These are phyloP conservation scores for Spodoptera picta DNA, from an alignment of 2,888 invertebrate genomes.

Conservation along the genomic window DNA sequence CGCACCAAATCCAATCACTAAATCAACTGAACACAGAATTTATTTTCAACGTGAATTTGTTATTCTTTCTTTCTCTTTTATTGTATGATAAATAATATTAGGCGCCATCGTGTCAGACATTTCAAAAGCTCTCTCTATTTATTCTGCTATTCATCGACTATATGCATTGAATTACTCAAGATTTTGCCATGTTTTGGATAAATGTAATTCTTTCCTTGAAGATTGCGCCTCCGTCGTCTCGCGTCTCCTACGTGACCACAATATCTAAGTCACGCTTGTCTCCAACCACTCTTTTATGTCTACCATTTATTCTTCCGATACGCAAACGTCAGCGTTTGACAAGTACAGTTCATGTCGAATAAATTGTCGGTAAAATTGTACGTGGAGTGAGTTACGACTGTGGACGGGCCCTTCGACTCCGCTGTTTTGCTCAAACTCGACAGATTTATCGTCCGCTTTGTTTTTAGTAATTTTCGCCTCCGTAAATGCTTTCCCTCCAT, in stretches of 20 bases:
- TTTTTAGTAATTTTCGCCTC: conserved; percentile 74
- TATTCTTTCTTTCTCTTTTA: conserved; percentile 30
- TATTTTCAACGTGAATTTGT: conserved; percentile 49
- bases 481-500: conserved; percentile 63
- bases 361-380: conserved; percentile 84
- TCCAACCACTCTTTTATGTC: conserved; percentile 79
- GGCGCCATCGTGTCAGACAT: conserved; percentile 40
- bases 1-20: conserved; percentile 62
- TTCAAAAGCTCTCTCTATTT: conserved; percentile 41
- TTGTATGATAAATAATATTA: conserved; percentile 37
- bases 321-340: conserved; percentile 86
- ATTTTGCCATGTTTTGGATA: conserved; percentile 83
- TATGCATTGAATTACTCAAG: conserved; percentile 84
- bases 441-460: conserved; percentile 79
- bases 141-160: conserved; percentile 66
- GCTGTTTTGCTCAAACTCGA: conserved; percentile 70
- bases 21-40: conserved; percentile 59
- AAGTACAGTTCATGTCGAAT: conserved; percentile 86
- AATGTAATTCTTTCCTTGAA: conserved; percentile 86
- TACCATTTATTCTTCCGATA: conserved; percentile 85
- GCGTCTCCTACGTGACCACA: conserved; percentile 82
- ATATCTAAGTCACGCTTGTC: conserved; percentile 78
- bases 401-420: conserved; percentile 77
- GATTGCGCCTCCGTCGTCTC: conserved; percentile 82
- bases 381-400: conserved; percentile 82